Base-by-base conservation (phyloP, 2,797 vertebrate genomes). In the Etheostoma nigrum region DNA sequence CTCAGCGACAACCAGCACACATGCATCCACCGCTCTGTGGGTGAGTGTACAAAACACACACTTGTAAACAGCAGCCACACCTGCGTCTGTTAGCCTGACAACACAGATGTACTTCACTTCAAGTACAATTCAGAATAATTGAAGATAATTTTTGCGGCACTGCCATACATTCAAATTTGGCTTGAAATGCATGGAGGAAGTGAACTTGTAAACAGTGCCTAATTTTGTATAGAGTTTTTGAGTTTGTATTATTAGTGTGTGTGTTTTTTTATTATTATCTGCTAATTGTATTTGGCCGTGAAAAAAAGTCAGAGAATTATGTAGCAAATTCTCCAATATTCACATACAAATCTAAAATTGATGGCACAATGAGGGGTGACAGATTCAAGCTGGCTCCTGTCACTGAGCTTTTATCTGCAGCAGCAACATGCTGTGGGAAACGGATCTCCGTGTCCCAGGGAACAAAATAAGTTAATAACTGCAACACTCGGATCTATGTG, bases 1-100 rank as follows among this genome's bases (percentile, higher is more conserved):
- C 96, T 99, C 72, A 99, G 98, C 36, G 96, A 99, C 91, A 99
- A 99, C 91, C 98, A 99, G 93, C 98, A 99, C 89, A 99, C 97
- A 0, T 99, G 98, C 90, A 99, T 99, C 92, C 98, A 99, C 82
- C 97, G 96, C 81, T 98, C 96, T 1, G 96, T 97, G 95, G 98
- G 98, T 99, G 95, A 92, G 95, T 93, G 67, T 16, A 52, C 64
- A 3, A 52, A 60, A 69, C 7, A 13, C 55, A 21, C 57, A 30
- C 57, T 73, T 62, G 51, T 61, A 44, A 57, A 23, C 51, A 70
- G 25, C 14, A 40, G 45, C 42, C 47, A 9, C n/a, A n/a, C 33
- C 49, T 40, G 36, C 36, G 33, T 64, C 21, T 33, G 4, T 42
- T 53, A 53, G 30, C 1, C 1, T 36, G 33, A 45, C 11, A 14